Conservation (phyloP, 2,888 invertebrate genomes). For the Serripes groenlandicus region DNA sequence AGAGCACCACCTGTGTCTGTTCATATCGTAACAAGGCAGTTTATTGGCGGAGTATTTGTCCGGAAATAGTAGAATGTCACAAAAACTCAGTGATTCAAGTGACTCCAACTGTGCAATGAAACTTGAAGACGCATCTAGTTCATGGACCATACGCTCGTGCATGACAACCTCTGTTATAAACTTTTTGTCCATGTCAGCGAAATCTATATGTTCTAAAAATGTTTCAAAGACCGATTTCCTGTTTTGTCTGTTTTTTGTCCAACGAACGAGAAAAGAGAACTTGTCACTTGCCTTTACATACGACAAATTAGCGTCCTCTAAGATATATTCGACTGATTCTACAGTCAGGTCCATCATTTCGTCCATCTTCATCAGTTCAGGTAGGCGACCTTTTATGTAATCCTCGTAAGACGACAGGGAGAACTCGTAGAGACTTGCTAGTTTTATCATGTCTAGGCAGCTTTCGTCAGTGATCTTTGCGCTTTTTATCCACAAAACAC, state of each 20-base stretch:
- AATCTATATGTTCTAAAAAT: constrained; percentile 10
- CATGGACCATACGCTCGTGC: not conserved
- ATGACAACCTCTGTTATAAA: constrained; percentile 2
- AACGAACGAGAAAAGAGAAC: constrained; percentile 18
- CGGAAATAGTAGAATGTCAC: not conserved
- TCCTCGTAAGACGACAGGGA: constrained; percentile 10
- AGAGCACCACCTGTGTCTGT: not conserved
- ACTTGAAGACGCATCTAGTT: not conserved
- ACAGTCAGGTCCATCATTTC: constrained; percentile 21
- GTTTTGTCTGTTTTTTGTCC: constrained; percentile 1
- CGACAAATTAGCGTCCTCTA: constrained; percentile 21
- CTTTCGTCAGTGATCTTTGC: constrained; percentile 16
- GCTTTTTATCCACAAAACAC: constrained; percentile 29
- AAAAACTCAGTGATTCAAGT: too few species aligned
- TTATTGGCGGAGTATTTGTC: not conserved
- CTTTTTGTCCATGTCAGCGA: not conserved
- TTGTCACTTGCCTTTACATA: constrained; percentile 22
- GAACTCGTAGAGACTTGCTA: constrained; percentile 34
- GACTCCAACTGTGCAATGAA: not conserved
- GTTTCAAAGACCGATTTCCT: not conserved
- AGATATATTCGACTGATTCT: constrained; percentile 26
- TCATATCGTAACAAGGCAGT: constrained; percentile 4
- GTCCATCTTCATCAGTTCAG: constrained; percentile 1
- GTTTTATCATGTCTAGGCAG: constrained; percentile 20
- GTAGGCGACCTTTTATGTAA: constrained; percentile 19